Evolutionary conservation across 2,797 vertebrate genomes (phyloP).

Genomic region (Hafferia zeledoni): DNA sequence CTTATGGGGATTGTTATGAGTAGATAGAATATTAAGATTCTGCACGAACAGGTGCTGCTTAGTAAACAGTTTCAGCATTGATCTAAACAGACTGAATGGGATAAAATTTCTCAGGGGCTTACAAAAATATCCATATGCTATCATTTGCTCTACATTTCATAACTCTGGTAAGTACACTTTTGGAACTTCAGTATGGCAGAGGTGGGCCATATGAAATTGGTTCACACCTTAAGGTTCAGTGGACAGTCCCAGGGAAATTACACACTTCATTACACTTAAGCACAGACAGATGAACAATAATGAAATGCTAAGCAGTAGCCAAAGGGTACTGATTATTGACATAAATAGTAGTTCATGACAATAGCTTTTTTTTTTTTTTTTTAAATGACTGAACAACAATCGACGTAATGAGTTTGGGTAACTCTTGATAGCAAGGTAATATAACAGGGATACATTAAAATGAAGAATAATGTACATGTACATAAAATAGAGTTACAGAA

Average conservation of each 20-base stretch:
- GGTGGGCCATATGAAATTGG: constrained; percentile 32
- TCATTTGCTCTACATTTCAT: not conserved
- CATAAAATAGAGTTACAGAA: not conserved
- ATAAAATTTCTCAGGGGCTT: not conserved
- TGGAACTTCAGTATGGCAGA: not conserved
- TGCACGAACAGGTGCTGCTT: not conserved
- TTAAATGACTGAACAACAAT: not conserved
- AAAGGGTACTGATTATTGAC: not conserved
- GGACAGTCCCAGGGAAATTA: constrained; percentile 28
- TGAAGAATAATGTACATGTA: not conserved
- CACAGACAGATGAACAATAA: not conserved
- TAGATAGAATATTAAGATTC: not conserved
- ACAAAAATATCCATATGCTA: not conserved
- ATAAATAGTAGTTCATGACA: not conserved
- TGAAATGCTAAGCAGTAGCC: not conserved
- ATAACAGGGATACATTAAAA: not conserved
- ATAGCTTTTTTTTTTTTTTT: not conserved
- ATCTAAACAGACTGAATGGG: not conserved
- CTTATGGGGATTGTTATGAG: not conserved
- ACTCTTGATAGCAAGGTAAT: not conserved
- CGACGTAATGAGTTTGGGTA: not conserved
- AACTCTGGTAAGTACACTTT: not conserved
- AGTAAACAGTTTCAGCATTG: not conserved
- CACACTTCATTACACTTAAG: constrained; percentile 23
- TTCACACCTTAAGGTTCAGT: not conserved